Evolutionary conservation across 2,797 vertebrate genomes (phyloP).

Genomic region (Sorex maritimensis): DNA sequence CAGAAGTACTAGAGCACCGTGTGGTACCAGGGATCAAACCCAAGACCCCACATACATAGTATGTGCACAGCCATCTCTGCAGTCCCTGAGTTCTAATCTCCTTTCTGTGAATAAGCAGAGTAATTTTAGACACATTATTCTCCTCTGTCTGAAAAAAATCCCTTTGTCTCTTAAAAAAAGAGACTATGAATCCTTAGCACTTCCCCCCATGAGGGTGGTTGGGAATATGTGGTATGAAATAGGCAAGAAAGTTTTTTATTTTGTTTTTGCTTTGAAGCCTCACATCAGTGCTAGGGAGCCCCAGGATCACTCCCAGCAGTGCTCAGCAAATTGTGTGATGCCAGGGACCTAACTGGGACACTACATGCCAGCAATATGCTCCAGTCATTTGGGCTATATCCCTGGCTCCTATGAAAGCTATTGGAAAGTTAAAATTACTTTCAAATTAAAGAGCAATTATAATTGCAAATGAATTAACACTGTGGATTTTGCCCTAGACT

Average conservation of each 20-base stretch:
- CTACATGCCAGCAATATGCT: too few relatives aligned
- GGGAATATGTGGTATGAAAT: constrained; percentile 4
- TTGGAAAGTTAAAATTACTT: constrained; percentile 49
- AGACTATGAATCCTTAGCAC: neutral
- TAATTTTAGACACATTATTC: constrained; percentile 54
- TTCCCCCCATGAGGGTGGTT: neutral
- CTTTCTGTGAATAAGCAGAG: constrained; percentile 12
- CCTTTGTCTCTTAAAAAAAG: neutral
- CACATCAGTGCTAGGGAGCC: too few relatives aligned
- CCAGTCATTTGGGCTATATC: too few relatives aligned
- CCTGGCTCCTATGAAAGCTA: neutral
- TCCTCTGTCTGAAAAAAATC: neutral
- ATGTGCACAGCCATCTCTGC: too few relatives aligned
- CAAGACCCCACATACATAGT: too few relatives aligned
- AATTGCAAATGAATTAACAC: neutral
- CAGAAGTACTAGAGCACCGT: too few relatives aligned
- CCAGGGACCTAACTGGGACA: too few relatives aligned
- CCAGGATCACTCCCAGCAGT: too few relatives aligned
- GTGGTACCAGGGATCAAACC: too few relatives aligned
- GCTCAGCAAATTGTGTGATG: too few relatives aligned
- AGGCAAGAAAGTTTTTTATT: constrained; percentile 10
- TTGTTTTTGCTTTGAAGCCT: too few relatives aligned
- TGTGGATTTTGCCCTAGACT: constrained; percentile 16
- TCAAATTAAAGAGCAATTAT: constrained; percentile 9
- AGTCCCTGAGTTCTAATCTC: neutral